Evolutionary conservation across 2,888 invertebrate species (phyloP), one percentile per base, ranked within the genome.

Genomic region (Ophioninae sp.): DNA sequence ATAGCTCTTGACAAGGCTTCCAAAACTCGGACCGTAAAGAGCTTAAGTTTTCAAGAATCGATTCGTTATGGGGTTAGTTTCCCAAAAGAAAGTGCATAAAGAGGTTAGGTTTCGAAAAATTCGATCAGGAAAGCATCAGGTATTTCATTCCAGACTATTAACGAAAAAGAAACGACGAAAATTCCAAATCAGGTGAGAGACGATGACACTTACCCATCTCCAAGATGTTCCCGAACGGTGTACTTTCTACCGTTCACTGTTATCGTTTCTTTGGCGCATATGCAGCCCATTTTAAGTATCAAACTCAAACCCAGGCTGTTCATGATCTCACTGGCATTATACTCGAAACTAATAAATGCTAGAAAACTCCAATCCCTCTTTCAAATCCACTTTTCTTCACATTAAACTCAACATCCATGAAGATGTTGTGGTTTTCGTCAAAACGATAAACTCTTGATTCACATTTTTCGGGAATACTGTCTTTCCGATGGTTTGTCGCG

Each of bases 251-350:
- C 95, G 91, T 96, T 96, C 73, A 97, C 95, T 76, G 94, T 94
- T 41, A 97, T 92, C 7, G 95, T 94, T 93, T 97, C 96, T 89
- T 95, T 95, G 50, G 95, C 94, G 93, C 97, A 97, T 64, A 96
- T 94, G 91, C 97, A 97, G 50, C 96, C 96, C 94, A 95, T 95
- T 94, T 95, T 95, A 88, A 96, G 93, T 87, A 96, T 95, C 86
- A 96, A 93, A 90, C 95, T 95, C 92, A 96, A 94, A 82, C 96
- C 96, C 88, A 96, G 91, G 86, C 95, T 95, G 90, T 96, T 96
- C 96, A 96, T 96, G 89, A 87, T 88, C 59, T 39, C 59, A 59
- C 67, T 23, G 59, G n/a, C 72, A 68, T 61, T 67, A 73, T 30
- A 70, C 44, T 64, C 59, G 30, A 59, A 72, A 65, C 10, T 41